phyloP scores from a whole-genome alignment of 2,797 vertebrate genomes.

The Trachurus trachurus region DNA sequence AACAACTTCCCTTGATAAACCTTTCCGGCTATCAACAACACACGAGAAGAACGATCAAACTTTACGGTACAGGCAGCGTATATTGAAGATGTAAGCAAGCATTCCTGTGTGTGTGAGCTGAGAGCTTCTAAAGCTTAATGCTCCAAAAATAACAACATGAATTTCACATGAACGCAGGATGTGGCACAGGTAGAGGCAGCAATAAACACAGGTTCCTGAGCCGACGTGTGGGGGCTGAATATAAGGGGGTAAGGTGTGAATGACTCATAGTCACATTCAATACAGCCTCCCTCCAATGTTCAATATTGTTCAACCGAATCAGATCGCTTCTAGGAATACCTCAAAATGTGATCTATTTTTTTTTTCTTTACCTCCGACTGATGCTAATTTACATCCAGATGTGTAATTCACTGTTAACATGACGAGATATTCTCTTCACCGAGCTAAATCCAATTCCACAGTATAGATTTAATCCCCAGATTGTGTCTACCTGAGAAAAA shows the following conservation, averaged over 20 bases:
- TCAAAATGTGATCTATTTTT: not conserved
- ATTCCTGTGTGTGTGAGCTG: not conserved
- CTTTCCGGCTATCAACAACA: not conserved
- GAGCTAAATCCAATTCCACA: not conserved
- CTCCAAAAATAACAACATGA: conserved; percentile 49
- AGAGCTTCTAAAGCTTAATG: conserved; percentile 7
- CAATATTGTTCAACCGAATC: not conserved
- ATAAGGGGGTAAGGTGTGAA: not conserved
- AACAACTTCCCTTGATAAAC: no score
- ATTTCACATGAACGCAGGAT: conserved; percentile 34
- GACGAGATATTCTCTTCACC: not conserved
- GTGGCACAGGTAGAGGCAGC: not conserved
- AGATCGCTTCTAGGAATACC: not conserved
- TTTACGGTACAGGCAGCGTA: not conserved
- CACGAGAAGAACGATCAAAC: not conserved
- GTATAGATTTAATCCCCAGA: not conserved
- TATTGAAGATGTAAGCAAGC: conserved; percentile 17
- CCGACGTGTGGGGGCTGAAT: not conserved
- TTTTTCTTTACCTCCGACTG: not conserved
- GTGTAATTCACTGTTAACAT: not conserved
- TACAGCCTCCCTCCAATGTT: no score
- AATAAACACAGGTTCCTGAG: not conserved
- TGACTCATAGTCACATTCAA: not conserved
- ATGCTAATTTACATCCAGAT: not conserved
- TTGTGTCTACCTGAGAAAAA: not conserved